Evolutionary conservation across 1,140 invertebrate genomes (phyloP).

Genomic region (Lamellibrachia luymesi): DNA sequence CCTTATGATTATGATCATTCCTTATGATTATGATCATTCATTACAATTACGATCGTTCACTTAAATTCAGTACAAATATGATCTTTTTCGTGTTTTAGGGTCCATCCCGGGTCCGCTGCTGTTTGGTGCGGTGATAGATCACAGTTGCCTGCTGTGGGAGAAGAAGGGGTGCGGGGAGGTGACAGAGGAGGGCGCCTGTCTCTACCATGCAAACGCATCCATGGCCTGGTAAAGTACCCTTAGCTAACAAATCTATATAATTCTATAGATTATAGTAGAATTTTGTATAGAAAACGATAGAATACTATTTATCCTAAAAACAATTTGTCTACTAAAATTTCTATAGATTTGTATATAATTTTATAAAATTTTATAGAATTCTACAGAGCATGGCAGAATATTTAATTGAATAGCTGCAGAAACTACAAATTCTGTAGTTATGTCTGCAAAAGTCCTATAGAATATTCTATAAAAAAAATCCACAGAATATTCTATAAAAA

Average conservation of each 20-base stretch:
- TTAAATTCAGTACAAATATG: neutral
- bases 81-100: neutral
- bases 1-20: too few species aligned
- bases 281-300: too few species aligned
- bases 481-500: too few species aligned
- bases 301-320: too few species aligned
- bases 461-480: too few species aligned
- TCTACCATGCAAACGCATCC: neutral
- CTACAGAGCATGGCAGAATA: too few species aligned
- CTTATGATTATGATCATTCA: neutral
- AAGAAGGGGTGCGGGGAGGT: neutral
- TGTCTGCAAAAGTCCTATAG: too few species aligned
- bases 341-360: too few species aligned
- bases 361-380: too few species aligned
- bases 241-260: neutral
- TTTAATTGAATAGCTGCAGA: too few species aligned
- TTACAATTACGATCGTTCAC: neutral
- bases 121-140: neutral
- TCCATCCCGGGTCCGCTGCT: conserved; percentile 3
- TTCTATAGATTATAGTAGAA: neutral
- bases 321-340: too few species aligned
- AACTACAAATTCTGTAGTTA: too few species aligned
- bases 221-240: neutral
- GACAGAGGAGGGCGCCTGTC: neutral
- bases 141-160: conserved; percentile 15